phyloP scores from a whole-genome alignment of 1,140 invertebrate species.

The Neoseiulus cucumeris region DNA sequence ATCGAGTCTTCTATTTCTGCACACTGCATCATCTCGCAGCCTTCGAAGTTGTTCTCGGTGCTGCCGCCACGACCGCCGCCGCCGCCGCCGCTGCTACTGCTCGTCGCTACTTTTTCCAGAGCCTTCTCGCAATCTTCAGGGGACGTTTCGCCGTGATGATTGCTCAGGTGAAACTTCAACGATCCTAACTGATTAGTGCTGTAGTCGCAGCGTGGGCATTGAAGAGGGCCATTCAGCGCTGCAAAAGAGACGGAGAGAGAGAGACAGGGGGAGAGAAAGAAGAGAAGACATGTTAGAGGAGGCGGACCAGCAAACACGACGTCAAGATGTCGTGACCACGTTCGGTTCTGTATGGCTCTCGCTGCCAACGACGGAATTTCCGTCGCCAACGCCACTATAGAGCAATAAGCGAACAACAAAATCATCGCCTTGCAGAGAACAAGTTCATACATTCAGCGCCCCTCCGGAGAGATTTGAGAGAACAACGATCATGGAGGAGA shows the following conservation, averaged over 20 bases:
- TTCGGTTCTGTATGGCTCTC: no score
- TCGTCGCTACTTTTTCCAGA: conserved; percentile 23
- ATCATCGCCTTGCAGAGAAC: no score
- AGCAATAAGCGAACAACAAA: no score
- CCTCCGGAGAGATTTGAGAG: no score
- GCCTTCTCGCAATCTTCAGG: conserved; percentile 19
- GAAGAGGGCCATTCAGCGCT: conserved; percentile 5
- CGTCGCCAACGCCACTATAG: no score
- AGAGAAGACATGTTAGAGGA: neutral
- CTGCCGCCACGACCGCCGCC: neutral
- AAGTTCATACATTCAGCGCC: no score
- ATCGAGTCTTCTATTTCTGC: neutral
- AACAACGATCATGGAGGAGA: no score
- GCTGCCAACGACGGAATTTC: no score
- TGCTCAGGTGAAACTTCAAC: conserved; percentile 2
- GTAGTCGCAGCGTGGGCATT: conserved; percentile 3
- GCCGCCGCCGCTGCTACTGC: conserved; percentile 27
- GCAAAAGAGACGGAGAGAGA: neutral
- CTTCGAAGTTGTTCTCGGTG: no score
- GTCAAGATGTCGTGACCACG: no score
- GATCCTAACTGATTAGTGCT: conserved; percentile 5
- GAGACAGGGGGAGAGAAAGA: neutral
- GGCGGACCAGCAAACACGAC: no score
- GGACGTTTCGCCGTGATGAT: conserved; percentile 18
- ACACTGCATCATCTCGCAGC: neutral